These are phyloP conservation scores for Otis tarda DNA, from an alignment of 2,113 vertebrate genomes.

Conservation along the genomic window DNA sequence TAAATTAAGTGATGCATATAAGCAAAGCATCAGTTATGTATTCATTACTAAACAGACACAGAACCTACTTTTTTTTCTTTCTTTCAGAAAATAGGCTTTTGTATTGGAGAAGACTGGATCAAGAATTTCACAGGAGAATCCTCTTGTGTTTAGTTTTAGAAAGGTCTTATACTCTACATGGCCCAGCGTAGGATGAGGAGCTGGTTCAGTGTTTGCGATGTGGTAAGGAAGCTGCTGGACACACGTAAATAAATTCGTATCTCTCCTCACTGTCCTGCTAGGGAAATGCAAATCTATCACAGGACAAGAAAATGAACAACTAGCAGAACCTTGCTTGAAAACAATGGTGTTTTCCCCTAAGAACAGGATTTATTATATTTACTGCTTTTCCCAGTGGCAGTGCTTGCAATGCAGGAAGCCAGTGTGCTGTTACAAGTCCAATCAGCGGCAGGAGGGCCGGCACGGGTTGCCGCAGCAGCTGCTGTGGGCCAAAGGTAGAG, in stretches of 20 bases:
- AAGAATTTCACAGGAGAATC: not conserved
- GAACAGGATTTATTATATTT: not conserved
- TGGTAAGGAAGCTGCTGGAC: slow-evolving; percentile 70
- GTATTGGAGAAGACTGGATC: not conserved
- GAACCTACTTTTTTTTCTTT: not conserved
- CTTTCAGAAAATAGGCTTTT: not conserved
- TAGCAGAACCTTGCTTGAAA: not conserved
- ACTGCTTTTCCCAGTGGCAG: not conserved
- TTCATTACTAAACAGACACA: not conserved
- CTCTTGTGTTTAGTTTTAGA: not conserved
- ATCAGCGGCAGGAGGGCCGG: not conserved
- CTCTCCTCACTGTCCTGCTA: not conserved
- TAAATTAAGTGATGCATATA: not conserved
- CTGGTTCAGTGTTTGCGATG: slow-evolving; percentile 32
- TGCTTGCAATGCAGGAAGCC: not conserved
- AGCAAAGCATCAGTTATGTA: not conserved
- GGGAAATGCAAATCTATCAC: not conserved
- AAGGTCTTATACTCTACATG: slow-evolving; percentile 74
- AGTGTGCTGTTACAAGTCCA: not conserved
- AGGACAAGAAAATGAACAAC: not conserved
- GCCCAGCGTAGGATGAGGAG: slow-evolving; percentile 32
- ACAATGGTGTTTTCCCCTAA: not conserved
- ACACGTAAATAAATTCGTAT: not conserved
- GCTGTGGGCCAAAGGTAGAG: not conserved
- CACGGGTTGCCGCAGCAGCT: accelerated